Percentiles rank a stretch among this genome's conserved stretches.
phyloP scores from a whole-genome alignment of 2,113 vertebrate species.

The Rafetus swinhoei region DNA sequence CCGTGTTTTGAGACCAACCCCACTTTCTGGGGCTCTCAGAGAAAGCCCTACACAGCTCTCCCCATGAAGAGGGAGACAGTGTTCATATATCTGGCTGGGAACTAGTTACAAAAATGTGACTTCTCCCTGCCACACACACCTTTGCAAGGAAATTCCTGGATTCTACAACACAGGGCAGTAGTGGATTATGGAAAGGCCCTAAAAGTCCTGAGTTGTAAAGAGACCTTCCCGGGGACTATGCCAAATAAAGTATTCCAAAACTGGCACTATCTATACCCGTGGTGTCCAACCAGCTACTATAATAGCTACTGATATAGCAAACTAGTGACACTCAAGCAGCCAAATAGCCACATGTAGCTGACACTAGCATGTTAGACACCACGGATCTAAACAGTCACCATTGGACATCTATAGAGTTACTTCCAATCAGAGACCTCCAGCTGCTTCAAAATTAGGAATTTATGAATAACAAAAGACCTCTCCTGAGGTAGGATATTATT shows the following conservation, averaged over 20 bases:
- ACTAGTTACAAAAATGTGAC: not conserved
- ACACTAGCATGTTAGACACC: no score
- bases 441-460: not conserved
- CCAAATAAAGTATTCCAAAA: not conserved
- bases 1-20: not conserved
- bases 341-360: no score
- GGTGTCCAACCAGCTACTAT: no score
- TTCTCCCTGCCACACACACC: not conserved
- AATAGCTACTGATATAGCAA: no score
- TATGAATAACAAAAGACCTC: not conserved
- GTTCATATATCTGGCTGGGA: not conserved
- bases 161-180: not conserved
- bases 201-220: not conserved
- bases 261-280: not conserved
- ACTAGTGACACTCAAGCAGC: no score
- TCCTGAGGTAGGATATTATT: not conserved
- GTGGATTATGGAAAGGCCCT: not conserved
- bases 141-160: not conserved
- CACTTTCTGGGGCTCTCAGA: not conserved
- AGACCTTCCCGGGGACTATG: not conserved
- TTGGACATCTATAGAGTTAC: rapidly evolving
- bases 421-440: rapidly evolving
- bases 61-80: not conserved
- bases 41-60: not conserved
- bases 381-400: not conserved